phyloP scores from a whole-genome alignment of 2,113 vertebrate species.

The Pseudolaguvia tuberculata region DNA sequence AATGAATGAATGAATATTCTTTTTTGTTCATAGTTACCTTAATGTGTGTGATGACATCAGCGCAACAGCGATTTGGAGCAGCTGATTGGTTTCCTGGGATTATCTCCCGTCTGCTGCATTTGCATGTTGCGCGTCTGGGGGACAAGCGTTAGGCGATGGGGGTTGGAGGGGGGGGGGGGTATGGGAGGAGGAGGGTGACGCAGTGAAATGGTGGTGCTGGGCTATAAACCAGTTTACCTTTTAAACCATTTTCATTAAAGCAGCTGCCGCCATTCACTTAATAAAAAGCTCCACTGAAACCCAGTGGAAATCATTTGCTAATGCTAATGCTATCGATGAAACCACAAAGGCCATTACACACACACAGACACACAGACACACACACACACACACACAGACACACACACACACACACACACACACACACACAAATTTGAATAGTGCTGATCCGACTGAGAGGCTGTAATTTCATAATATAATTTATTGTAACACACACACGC shows the following conservation, averaged over 20 bases:
- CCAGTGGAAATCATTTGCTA: conserved; percentile 53
- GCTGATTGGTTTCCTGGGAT: neutral
- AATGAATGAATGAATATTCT: neutral
- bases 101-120: neutral
- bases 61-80: neutral
- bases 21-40: neutral
- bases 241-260: conserved; percentile 62
- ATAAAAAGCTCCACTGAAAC: conserved; percentile 56
- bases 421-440: conserved; percentile 50
- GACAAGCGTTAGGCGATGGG: neutral
- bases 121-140: too few species aligned
- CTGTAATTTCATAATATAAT: conserved; percentile 58
- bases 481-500: conserved; percentile 45
- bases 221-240: conserved; percentile 48
- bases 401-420: conserved; percentile 25
- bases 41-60: neutral
- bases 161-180: neutral
- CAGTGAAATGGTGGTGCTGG: conserved; percentile 45
- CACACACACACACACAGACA: neutral
- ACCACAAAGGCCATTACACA: conserved; percentile 45
- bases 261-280: conserved; percentile 51
- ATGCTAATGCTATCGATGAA: conserved; percentile 43
- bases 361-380: conserved; percentile 15
- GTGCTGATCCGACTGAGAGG: conserved; percentile 51
- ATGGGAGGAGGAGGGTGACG: conserved; percentile 35